These are phyloP conservation scores for Tetragonisca angustula DNA, from an alignment of 2,888 invertebrate genomes.

Conservation along the genomic window DNA sequence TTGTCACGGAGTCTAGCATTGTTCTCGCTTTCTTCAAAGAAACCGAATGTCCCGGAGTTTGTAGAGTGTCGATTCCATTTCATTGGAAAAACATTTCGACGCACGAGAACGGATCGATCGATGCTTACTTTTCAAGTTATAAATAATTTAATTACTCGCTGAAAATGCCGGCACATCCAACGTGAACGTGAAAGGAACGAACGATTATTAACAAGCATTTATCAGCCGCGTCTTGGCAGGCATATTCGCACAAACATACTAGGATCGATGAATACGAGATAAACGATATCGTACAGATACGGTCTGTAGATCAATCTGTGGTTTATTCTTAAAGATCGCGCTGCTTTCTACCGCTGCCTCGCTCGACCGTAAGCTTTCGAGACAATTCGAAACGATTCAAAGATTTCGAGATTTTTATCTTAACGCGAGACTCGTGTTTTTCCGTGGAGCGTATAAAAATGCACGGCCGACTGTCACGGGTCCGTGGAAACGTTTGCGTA, in stretches of 20 bases:
- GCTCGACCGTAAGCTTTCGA: no score
- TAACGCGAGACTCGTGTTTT: not conserved
- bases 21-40: slow-evolving; percentile 34
- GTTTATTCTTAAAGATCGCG: no score
- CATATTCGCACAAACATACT: no score
- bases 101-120: not conserved
- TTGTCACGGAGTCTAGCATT: slow-evolving; percentile 47
- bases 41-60: not conserved
- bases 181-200: fast-evolving
- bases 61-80: not conserved
- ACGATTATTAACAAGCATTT: not conserved
- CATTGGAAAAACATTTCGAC: not conserved
- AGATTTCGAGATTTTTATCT: not conserved
- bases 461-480: not conserved
- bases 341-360: no score
- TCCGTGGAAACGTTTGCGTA: slow-evolving; percentile 23
- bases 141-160: not conserved
- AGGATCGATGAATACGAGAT: fast-evolving
- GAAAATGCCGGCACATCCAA: no score
- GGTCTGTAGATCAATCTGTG: no score
- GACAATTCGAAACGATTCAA: not conserved
- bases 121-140: not conserved
- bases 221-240: no score
- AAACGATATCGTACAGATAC: no score
- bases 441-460: not conserved